Percentiles rank a stretch among this genome's conserved stretches.
Conservation (phyloP, 1,140 invertebrate genomes). For the Helicoverpa armigera region DNA sequence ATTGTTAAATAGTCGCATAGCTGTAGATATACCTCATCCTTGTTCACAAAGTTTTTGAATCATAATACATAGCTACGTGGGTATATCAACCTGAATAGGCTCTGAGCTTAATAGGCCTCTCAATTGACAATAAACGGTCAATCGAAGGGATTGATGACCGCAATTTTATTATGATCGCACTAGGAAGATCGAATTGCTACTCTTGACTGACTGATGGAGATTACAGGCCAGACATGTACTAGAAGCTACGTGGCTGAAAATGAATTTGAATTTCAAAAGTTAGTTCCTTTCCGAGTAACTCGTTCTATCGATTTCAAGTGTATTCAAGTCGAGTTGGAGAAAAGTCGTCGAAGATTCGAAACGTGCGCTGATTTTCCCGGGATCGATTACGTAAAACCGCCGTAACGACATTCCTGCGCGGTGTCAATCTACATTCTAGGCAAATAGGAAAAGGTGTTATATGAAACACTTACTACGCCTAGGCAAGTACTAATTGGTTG, state of each 20-base stretch:
- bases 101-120: not conserved
- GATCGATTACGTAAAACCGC: slow-evolving; percentile 51
- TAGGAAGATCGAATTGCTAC: no score
- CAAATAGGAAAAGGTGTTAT: slow-evolving; percentile 63
- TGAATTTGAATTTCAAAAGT: not conserved
- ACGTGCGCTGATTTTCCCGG: slow-evolving; percentile 40
- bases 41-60: no score
- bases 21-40: no score
- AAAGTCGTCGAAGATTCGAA: slow-evolving; percentile 24
- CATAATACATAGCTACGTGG: no score
- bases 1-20: no score
- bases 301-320: not conserved
- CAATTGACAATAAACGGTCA: slow-evolving; percentile 14
- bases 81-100: no score
- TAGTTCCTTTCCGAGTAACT: not conserved
- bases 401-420: slow-evolving; percentile 52
- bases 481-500: slow-evolving; percentile 20
- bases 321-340: not conserved
- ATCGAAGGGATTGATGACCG: not conserved
- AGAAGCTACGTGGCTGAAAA: not conserved
- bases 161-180: not conserved
- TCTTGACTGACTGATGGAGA: no score
- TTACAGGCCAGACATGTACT: no score
- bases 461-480: slow-evolving; percentile 56
- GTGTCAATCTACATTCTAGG: slow-evolving; percentile 61